Base-by-base conservation (phyloP, 1,140 invertebrate species). In the Drosophila equinoxialis region DNA sequence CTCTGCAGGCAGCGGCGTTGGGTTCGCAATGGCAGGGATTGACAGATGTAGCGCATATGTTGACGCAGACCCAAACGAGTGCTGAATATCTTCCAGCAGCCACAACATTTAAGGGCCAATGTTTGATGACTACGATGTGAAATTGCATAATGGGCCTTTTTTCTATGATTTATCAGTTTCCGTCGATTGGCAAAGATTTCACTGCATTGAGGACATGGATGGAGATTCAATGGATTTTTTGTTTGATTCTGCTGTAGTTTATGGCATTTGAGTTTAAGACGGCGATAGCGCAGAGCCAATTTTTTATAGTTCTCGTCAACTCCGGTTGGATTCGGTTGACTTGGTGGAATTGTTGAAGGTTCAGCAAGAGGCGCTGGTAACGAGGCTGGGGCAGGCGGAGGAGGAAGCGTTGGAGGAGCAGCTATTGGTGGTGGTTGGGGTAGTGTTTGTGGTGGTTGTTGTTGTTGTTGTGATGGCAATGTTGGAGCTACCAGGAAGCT, bases 41-140 rank as follows among this genome's bases (percentile, higher is more conserved):
- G 90, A 13, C 90, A 91, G 60, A 91, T 91, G 77, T 90, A 91
- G 5, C 71, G 74, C 79, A 90, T 86, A 42, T 91, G 90, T 63
- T 91, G 90, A 3, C 71, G 77, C 20, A 91, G 68, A 0, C 65
- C 85, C 8, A 91, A 42, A 1, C 86, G 77, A 0, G 77, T 70
- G 23, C 59, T 65, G 35, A 91, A 91, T 4, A 81, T 45, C 11
- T 77, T 84, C 33, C 57, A 23, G 30, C 90, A 91, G 59, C 90
- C 85, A 30, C 61, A 62, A 58, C 90, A 91, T 20, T 72, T 79
- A 2, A 63, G 63, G 14, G 70, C 20, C 33, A 91, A 89, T 4
- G 13, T 63, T 26, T 60, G 71, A 8, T 17, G 59, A 35, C 10
- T 48, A 0, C 33, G 74, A 1, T 2, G 17, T 68, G 3, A 60